Evolutionary conservation across 2,797 vertebrate genomes (phyloP).

Genomic region (Danio choprae): DNA sequence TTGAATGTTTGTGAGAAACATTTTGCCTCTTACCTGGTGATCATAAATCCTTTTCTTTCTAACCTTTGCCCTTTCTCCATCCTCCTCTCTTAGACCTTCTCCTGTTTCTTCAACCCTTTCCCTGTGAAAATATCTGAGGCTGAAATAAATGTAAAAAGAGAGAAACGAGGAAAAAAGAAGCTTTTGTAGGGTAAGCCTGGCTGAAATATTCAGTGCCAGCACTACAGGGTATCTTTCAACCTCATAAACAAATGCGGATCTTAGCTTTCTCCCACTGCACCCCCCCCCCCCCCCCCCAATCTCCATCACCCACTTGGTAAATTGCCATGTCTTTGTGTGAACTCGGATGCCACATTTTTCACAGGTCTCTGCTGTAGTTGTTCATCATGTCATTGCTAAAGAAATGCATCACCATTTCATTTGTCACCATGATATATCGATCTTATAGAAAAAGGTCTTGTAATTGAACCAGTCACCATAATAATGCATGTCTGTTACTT

Average conservation of each 20-base stretch:
- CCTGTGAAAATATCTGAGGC: slow-evolving; percentile 74
- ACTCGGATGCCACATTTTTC: slow-evolving; percentile 6
- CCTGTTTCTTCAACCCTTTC: slow-evolving; percentile 79
- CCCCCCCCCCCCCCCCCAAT: slow-evolving; percentile 8
- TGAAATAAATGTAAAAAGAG: slow-evolving; percentile 75
- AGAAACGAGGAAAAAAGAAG: slow-evolving; percentile 71
- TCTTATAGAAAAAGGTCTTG: slow-evolving; percentile 17
- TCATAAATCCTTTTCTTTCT: slow-evolving; percentile 69
- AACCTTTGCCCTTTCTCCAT: slow-evolving; percentile 70
- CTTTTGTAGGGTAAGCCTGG: slow-evolving; percentile 53
- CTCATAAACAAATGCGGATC: slow-evolving; percentile 38
- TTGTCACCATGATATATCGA: slow-evolving; percentile 9
- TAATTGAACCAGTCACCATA: slow-evolving; percentile 10
- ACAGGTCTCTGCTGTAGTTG: not conserved
- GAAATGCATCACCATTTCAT: slow-evolving; percentile 4
- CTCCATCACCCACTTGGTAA: slow-evolving; percentile 5
- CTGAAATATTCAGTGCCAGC: slow-evolving; percentile 69
- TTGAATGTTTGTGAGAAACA: slow-evolving; percentile 34
- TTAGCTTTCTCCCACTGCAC: slow-evolving; percentile 15
- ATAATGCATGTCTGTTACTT: slow-evolving; percentile 38
- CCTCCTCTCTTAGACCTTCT: slow-evolving; percentile 73
- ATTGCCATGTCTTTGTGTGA: slow-evolving; percentile 30
- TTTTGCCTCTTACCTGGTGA: slow-evolving; percentile 49
- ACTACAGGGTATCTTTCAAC: slow-evolving; percentile 69
- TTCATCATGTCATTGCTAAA: slow-evolving; percentile 2